Evolutionary conservation across 2,113 vertebrate species (phyloP).

Genomic region (Empidonax alnorum): DNA sequence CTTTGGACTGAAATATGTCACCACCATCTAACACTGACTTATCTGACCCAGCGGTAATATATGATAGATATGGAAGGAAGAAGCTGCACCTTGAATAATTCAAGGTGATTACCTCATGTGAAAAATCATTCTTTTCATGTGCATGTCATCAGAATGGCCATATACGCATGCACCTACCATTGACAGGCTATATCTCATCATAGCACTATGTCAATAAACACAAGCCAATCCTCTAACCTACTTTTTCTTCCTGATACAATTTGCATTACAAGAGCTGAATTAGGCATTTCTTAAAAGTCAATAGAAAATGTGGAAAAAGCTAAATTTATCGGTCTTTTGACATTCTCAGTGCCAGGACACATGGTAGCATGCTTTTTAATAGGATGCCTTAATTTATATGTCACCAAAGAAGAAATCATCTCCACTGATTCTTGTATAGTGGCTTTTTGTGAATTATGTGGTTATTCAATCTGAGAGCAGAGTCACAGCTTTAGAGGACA

Average conservation of each 20-base stretch:
- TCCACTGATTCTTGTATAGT: fast-evolving
- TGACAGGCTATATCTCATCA: conserved; percentile 34
- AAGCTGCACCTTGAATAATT: conserved; percentile 59
- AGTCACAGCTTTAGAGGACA: background rate
- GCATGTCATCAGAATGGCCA: conserved; percentile 24
- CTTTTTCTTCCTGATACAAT: background rate
- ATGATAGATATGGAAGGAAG: conserved; percentile 40
- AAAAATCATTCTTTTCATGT: conserved; percentile 55
- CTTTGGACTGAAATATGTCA: conserved; percentile 62
- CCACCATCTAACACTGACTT: background rate
- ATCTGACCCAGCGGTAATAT: conserved; percentile 35
- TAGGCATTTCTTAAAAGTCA: background rate
- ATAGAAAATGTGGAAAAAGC: background rate
- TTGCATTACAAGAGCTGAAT: background rate
- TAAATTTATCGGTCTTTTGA: background rate
- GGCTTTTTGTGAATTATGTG: background rate
- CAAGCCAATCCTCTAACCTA: background rate
- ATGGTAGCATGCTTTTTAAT: background rate
- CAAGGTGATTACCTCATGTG: conserved; percentile 57
- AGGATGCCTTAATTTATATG: background rate
- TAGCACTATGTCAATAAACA: background rate
- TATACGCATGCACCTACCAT: background rate
- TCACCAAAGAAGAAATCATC: background rate
- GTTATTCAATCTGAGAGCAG: background rate
- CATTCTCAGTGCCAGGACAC: background rate